phyloP scores from a whole-genome alignment of 2,113 vertebrate species.

The Poicephalus gulielmi region DNA sequence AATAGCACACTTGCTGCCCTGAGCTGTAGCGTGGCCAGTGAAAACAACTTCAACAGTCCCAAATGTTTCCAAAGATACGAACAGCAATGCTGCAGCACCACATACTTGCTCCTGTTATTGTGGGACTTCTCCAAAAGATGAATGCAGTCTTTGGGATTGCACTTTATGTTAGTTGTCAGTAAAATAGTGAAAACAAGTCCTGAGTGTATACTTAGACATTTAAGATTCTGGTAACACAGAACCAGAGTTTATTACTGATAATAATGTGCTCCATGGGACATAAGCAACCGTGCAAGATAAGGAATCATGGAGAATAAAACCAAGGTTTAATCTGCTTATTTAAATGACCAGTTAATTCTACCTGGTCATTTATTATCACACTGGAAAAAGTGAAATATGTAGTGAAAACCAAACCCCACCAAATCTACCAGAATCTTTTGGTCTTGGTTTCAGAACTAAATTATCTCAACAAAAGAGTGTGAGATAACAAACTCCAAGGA shows the following conservation, averaged over 20 bases:
- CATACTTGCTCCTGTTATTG: not conserved
- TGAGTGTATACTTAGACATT: not conserved
- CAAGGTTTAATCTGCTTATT: not conserved
- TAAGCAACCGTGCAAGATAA: not conserved
- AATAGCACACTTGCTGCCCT: not conserved
- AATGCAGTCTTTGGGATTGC: not conserved
- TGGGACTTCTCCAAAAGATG: not conserved
- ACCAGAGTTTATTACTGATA: not conserved
- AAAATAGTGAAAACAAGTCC: not conserved
- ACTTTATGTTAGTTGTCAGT: not conserved
- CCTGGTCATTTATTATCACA: not conserved
- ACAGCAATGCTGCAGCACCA: not conserved
- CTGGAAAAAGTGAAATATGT: not conserved
- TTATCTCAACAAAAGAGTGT: not conserved
- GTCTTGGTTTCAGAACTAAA: not conserved
- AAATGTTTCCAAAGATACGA: not conserved
- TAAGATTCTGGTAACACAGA: not conserved
- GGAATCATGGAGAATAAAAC: not conserved
- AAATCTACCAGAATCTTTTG: not conserved
- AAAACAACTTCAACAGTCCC: not conserved
- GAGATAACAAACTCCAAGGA: not conserved
- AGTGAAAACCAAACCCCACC: not conserved
- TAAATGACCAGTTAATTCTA: not conserved
- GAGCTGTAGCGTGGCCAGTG: accelerated
- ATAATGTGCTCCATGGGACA: not conserved